Percentiles rank a stretch among this genome's conserved stretches.
Conservation (phyloP, 1,140 invertebrate species). For the Listronotus oregonensis region DNA sequence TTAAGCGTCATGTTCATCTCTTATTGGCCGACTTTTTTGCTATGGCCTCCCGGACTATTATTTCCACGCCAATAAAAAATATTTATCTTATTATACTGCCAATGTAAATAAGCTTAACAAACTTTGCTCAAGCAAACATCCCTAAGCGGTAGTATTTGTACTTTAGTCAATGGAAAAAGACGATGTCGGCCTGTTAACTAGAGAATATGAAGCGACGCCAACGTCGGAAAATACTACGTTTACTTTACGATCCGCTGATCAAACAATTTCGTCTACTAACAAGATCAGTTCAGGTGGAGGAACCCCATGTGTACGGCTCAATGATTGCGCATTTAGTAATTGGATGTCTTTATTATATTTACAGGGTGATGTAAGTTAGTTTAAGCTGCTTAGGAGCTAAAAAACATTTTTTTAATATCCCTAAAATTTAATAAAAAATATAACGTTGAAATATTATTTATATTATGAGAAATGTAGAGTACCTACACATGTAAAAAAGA, state of each 20-base stretch:
- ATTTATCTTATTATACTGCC: background rate
- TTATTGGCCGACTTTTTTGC: too few species aligned
- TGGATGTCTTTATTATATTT: constrained; percentile 20
- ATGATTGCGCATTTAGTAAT: constrained; percentile 39
- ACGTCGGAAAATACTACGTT: constrained; percentile 40
- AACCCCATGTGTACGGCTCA: constrained; percentile 29
- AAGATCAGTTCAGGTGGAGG: constrained; percentile 46
- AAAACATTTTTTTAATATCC: constrained; percentile 1
- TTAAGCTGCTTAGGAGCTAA: background rate
- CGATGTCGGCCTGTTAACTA: constrained; percentile 27
- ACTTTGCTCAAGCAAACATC: constrained; percentile 9
- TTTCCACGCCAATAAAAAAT: too few species aligned
- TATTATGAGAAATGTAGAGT: too few species aligned
- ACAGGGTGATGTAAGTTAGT: background rate
- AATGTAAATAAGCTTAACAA: constrained; percentile 14
- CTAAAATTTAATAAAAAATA: too few species aligned
- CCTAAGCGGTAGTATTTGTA: constrained; percentile 11
- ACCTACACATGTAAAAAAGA: too few species aligned
- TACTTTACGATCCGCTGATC: constrained; percentile 56
- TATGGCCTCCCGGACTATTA: too few species aligned
- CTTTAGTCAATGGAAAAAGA: constrained; percentile 14
- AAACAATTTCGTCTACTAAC: constrained; percentile 56
- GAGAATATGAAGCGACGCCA: constrained; percentile 11
- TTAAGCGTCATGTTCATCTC: too few species aligned
- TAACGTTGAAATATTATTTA: too few species aligned